These are phyloP conservation scores for Nestor notabilis DNA, from an alignment of 2,113 vertebrate genomes.

Conservation along the genomic window DNA sequence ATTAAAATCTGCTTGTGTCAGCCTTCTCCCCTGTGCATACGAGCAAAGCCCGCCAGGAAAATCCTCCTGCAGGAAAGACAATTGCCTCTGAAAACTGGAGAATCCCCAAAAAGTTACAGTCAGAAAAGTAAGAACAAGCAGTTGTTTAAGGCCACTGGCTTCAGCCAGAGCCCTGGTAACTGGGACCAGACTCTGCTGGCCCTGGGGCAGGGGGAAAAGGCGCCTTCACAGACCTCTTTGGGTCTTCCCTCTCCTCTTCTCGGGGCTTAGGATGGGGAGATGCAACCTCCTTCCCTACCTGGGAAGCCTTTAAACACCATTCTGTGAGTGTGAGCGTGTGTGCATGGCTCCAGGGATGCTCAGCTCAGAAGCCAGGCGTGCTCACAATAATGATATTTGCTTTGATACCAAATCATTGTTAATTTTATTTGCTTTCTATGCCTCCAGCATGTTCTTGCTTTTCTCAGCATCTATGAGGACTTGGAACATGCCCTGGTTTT, in stretches of 20 bases:
- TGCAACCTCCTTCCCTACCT: background rate
- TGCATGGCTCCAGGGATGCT: background rate
- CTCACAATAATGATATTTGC: background rate
- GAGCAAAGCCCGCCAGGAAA: background rate
- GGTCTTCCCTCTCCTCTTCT: background rate
- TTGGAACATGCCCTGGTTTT: background rate
- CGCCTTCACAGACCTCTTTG: background rate
- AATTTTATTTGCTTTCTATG: background rate
- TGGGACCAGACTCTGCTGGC: background rate
- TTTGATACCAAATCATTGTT: background rate
- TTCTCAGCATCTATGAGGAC: background rate
- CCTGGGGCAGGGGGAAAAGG: background rate
- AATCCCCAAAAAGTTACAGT: background rate
- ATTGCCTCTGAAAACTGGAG: background rate
- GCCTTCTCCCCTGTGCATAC: background rate
- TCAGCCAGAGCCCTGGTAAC: background rate
- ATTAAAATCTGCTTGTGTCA: conserved; percentile 43
- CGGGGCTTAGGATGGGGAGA: background rate
- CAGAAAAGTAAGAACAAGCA: background rate
- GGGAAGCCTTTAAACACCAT: background rate
- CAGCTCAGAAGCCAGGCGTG: background rate
- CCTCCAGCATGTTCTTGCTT: background rate
- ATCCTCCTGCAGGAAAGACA: background rate
- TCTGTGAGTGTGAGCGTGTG: background rate
- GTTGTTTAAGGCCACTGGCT: background rate